These are phyloP conservation scores for Lomographa bimaculata DNA, from an alignment of 2,888 invertebrate species.

Conservation along the genomic window DNA sequence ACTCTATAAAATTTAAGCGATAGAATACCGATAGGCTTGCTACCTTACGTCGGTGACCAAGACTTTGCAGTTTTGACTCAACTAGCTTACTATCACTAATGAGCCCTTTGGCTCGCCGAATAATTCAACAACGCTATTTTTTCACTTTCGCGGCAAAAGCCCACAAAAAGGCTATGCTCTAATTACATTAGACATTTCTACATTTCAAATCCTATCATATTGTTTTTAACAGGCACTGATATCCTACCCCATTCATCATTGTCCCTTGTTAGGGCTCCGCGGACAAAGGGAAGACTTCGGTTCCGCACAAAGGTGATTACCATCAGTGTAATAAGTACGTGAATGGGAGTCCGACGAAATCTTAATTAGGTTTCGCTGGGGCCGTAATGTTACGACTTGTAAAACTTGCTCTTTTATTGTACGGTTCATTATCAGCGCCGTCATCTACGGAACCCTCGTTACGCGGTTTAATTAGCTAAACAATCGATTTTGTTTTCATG, in stretches of 20 bases:
- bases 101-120: too few species aligned
- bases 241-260: conserved; percentile 50
- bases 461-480: conserved; percentile 32
- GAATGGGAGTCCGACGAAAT: conserved; percentile 47
- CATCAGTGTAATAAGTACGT: conserved; percentile 57
- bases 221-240: conserved; percentile 43
- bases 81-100: too few species aligned
- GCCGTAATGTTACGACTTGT: conserved; percentile 39
- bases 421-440: conserved; percentile 35
- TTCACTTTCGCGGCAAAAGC: too few species aligned
- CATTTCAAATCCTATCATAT: conserved; percentile 11
- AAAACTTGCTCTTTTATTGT: conserved; percentile 42
- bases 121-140: too few species aligned
- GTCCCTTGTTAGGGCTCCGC: conserved; percentile 42
- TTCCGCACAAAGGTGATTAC: conserved; percentile 48
- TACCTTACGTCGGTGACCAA: too few species aligned
- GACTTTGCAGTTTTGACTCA: too few species aligned
- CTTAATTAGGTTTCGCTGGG: conserved; percentile 52
- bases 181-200: conserved; percentile 9
- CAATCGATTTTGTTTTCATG: conserved; percentile 30
- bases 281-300: conserved; percentile 52
- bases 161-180: too few species aligned
- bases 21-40: too few species aligned
- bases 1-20: too few species aligned
- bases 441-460: conserved; percentile 31